These are phyloP conservation scores for Cydia splendana DNA, from an alignment of 1,140 invertebrate species.

Conservation along the genomic window DNA sequence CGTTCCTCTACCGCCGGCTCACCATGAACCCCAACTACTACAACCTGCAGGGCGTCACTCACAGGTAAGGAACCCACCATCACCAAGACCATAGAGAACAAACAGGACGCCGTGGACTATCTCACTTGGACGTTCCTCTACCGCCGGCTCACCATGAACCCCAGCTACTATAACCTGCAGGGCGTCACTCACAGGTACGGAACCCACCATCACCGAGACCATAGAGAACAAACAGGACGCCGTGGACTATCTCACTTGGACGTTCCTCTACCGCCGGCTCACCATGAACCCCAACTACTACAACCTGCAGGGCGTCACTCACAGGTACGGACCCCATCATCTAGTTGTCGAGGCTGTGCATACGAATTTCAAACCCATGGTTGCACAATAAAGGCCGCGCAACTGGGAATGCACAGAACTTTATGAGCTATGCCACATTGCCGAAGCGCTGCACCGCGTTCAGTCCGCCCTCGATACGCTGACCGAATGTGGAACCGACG, in stretches of 20 bases:
- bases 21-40: constrained; percentile 99
- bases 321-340: constrained; percentile 80
- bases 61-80: constrained; percentile 97
- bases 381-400: too few relatives aligned
- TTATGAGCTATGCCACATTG: too few relatives aligned
- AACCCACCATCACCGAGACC: constrained; percentile 99
- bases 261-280: constrained; percentile 96
- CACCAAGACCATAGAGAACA: constrained; percentile 99
- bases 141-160: constrained; percentile 97
- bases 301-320: constrained; percentile 97
- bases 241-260: constrained; percentile 99
- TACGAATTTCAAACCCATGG: too few relatives aligned
- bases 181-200: constrained; percentile 94
- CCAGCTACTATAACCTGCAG: constrained; percentile 99
- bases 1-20: constrained; percentile 96
- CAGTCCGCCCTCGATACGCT: too few relatives aligned
- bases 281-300: constrained; percentile 99
- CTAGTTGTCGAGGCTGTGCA: too few relatives aligned
- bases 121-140: constrained; percentile 99
- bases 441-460: too few relatives aligned
- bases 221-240: constrained; percentile 99
- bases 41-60: constrained; percentile 97
- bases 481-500: too few relatives aligned
- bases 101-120: constrained; percentile 99
- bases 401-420: too few relatives aligned